Evolutionary conservation across 2,113 vertebrate species (phyloP).

Genomic region (Picathartes gymnocephalus): DNA sequence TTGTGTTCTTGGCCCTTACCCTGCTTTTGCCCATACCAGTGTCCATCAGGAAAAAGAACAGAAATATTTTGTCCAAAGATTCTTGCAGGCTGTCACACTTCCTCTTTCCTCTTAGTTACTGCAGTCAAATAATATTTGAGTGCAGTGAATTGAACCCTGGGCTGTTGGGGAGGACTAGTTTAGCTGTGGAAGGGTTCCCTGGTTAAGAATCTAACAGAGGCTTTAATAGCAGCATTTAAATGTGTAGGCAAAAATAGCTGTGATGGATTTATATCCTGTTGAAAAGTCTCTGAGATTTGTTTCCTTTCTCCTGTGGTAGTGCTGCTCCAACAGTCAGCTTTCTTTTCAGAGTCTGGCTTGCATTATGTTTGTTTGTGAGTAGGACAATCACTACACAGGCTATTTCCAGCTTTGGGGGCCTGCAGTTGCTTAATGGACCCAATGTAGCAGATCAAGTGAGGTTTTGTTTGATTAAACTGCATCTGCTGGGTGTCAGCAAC

Average conservation of each 20-base stretch:
- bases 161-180: not conserved
- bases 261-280: not conserved
- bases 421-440: not conserved
- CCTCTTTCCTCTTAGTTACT: not conserved
- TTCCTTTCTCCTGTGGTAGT: not conserved
- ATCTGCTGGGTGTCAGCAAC: not conserved
- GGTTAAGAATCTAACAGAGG: not conserved
- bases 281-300: not conserved
- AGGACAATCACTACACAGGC: not conserved
- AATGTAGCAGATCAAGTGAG: not conserved
- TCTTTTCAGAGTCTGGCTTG: not conserved
- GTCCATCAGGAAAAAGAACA: not conserved
- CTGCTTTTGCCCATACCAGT: not conserved
- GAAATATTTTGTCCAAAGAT: not conserved
- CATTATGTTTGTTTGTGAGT: not conserved
- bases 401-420: not conserved
- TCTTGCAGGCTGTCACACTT: not conserved
- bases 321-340: not conserved
- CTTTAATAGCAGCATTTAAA: not conserved
- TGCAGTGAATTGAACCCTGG: not conserved
- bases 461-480: not conserved
- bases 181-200: not conserved
- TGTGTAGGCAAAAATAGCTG: not conserved
- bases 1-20: not conserved
- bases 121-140: not conserved